phyloP scores from a whole-genome alignment of 1,140 invertebrate genomes.

The Lepidurus arcticus region DNA sequence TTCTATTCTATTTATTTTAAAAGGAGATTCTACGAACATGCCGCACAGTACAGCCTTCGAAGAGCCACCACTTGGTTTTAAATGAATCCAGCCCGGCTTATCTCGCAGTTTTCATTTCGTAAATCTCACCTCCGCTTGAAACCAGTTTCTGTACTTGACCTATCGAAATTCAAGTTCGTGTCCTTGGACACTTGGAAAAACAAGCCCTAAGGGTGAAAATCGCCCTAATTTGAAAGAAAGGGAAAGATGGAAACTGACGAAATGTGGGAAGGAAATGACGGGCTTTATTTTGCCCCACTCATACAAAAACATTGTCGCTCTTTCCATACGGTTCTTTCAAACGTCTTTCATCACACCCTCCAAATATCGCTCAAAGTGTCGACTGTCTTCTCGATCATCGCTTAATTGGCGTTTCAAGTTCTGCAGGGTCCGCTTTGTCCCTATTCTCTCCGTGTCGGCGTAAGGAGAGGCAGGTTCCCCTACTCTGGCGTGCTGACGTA shows the following conservation, averaged over 20 bases:
- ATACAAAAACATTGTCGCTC: neutral
- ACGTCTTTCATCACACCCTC: neutral
- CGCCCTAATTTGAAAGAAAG: neutral
- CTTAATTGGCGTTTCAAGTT: neutral
- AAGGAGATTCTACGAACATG: no score
- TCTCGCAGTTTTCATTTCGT: no score
- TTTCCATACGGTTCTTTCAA: neutral
- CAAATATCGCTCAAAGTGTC: neutral
- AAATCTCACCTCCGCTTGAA: neutral
- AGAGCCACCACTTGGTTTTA: no score
- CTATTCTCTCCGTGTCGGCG: neutral
- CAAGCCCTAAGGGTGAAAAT: neutral
- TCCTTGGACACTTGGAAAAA: neutral
- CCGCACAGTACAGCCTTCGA: no score
- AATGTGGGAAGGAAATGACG: neutral
- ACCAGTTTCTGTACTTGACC: slow-evolving; percentile 14
- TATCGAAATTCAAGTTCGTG: neutral
- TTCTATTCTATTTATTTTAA: no score
- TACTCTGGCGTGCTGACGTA: neutral
- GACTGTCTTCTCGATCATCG: neutral
- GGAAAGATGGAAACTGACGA: neutral
- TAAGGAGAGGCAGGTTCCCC: neutral
- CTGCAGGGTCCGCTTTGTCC: neutral
- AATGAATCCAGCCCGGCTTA: no score
- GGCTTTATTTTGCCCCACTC: neutral